These are phyloP conservation scores for Idaea biselata DNA, from an alignment of 2,888 invertebrate species.

Conservation along the genomic window DNA sequence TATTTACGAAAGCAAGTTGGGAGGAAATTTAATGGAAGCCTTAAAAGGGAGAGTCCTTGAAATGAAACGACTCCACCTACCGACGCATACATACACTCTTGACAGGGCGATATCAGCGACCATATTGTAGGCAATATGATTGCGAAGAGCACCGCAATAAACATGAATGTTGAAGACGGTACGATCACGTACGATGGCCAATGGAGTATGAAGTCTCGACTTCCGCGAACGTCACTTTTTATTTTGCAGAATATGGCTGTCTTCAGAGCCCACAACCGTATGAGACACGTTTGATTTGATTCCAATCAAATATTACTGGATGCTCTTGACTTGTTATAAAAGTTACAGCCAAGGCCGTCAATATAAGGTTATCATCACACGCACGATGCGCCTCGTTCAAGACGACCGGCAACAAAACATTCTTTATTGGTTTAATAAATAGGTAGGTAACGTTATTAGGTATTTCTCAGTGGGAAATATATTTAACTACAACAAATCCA, in stretches of 20 bases:
- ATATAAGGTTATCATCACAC: neutral
- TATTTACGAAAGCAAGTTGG: neutral
- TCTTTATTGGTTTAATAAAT: neutral
- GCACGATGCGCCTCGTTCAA: neutral
- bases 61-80: neutral
- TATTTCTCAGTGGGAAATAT: neutral
- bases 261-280: neutral
- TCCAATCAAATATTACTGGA: neutral
- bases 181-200: neutral
- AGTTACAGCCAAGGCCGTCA: neutral
- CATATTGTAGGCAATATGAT: neutral
- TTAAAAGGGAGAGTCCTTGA: neutral
- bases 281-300: neutral
- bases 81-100: neutral
- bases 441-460: neutral
- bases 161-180: neutral
- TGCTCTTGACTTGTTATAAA: neutral
- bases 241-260: neutral
- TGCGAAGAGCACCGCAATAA: neutral
- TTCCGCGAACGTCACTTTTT: slow-evolving; percentile 15
- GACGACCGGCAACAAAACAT: neutral
- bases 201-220: slow-evolving; percentile 3
- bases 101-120: neutral
- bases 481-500: neutral
- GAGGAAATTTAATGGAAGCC: slow-evolving; percentile 10